A percentile compares a stretch with the other conserved stretches of the same genome.
Conservation (phyloP, 1,140 invertebrate genomes). For the Acromyrmex echinatior region DNA sequence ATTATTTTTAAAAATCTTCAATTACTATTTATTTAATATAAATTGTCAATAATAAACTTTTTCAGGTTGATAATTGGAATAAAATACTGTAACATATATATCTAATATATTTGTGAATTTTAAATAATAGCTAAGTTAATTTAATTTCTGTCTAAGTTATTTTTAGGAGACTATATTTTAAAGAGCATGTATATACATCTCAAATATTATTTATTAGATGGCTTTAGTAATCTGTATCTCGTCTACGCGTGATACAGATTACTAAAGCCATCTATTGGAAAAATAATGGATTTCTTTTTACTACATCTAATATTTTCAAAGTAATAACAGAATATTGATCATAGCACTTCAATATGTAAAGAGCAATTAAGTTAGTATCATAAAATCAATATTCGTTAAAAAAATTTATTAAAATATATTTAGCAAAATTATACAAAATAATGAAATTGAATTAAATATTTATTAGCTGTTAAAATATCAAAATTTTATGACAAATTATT, state of each 20-base stretch:
- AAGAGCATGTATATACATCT: neutral
- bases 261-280: too few species aligned
- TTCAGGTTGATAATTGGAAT: neutral
- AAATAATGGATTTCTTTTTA: too few species aligned
- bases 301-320: neutral
- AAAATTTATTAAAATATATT: neutral
- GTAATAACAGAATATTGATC: neutral
- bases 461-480: neutral
- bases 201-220: neutral
- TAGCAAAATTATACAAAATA: conserved; percentile 5
- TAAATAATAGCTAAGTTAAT: neutral
- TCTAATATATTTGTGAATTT: neutral
- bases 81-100: neutral
- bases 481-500: neutral
- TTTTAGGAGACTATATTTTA: neutral
- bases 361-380: neutral
- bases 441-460: neutral
- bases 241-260: too few species aligned
- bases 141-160: neutral
- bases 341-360: neutral
- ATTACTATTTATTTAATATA: neutral
- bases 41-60: neutral
- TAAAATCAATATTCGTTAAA: neutral
- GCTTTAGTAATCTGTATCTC: too few species aligned
- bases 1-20: neutral